Evolutionary conservation across 2,113 vertebrate genomes (phyloP), one percentile per base, ranked within the genome.

Genomic region (Myotis yumanensis): DNA sequence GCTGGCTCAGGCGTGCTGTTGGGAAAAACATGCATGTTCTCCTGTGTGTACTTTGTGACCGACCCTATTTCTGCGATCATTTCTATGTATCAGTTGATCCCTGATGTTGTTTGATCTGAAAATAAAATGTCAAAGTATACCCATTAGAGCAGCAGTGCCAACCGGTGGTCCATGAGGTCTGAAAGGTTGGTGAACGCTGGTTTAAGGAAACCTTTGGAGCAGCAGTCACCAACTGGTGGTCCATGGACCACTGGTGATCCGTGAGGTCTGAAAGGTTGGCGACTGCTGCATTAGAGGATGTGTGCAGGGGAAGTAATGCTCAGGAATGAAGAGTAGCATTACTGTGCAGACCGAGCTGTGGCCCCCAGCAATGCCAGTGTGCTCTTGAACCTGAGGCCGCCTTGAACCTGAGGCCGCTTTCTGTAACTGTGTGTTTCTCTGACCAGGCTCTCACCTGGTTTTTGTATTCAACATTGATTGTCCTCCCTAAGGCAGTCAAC

Each of bases 61-160:
- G 7, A 2, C 4, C 2, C 40, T 4, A 5, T 72, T 35, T 71
- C 35, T 90, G 89, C 52, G 32, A 2, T 16, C 7, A 16, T 35
- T 88, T 71, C 59, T 43, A 5, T 46, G 57, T 25, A 18, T 25
- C 69, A 64, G 18, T 75, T 46, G 54, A 73, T 75, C 46, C 22
- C 35, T 76, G 91, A 37, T 72, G 43, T 69, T 80, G 40, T 81
- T 73, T 75, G 75, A 64, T 86, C 75, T 73, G 75, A 76, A 86
- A 89, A 68, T 54, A 11, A 52, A 88, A 52, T 72, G 66, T 89
- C 87, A 71, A 64, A 79, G 25, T 11, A 23, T 64, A 51, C n/a
- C 64, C 22, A 20, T 72, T 80, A 66, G 87, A 89, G 30, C 59
- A 28, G 23, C 10, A 10, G 59, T 28, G 57, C 57, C 57, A 25